Conservation (phyloP, 2,888 invertebrate genomes). For the Cosmia pyralina region DNA sequence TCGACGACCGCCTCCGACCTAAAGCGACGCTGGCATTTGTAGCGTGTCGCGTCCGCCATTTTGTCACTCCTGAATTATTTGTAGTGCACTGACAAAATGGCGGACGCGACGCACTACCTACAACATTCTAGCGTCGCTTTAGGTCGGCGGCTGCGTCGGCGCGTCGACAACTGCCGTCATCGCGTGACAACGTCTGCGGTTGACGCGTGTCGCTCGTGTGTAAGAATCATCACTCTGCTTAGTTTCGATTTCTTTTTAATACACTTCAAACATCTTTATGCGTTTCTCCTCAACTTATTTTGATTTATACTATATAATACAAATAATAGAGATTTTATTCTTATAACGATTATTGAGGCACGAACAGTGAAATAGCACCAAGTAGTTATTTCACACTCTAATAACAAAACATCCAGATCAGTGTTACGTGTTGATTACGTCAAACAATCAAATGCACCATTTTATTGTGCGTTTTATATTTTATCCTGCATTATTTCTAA, state of each 20-base stretch:
- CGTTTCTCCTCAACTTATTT: slow-evolving; percentile 40
- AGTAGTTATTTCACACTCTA: slow-evolving; percentile 53
- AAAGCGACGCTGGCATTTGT: too few relatives aligned
- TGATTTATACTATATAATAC: slow-evolving; percentile 56
- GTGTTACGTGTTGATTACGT: slow-evolving; percentile 15
- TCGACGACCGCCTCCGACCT: too few relatives aligned
- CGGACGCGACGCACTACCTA: too few relatives aligned
- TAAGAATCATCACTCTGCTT: neutral
- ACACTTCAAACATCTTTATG: slow-evolving; percentile 21
- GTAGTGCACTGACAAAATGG: too few relatives aligned
- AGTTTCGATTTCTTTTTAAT: neutral
- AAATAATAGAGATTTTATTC: slow-evolving; percentile 68
- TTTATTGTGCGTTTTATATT: slow-evolving; percentile 23
- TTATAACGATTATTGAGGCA: slow-evolving; percentile 81
- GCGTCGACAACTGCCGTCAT: too few relatives aligned
- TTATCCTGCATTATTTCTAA: neutral
- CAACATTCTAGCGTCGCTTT: too few relatives aligned
- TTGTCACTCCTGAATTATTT: too few relatives aligned
- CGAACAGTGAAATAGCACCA: slow-evolving; percentile 88
- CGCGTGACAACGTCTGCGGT: too few relatives aligned
- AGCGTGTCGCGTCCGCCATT: too few relatives aligned
- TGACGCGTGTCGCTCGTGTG: too few relatives aligned
- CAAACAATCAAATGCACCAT: neutral
- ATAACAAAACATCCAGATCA: slow-evolving; percentile 28
- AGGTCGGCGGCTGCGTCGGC: too few relatives aligned